These are phyloP conservation scores for Anagyrus pseudococci DNA, from an alignment of 2,888 invertebrate species.

Conservation along the genomic window DNA sequence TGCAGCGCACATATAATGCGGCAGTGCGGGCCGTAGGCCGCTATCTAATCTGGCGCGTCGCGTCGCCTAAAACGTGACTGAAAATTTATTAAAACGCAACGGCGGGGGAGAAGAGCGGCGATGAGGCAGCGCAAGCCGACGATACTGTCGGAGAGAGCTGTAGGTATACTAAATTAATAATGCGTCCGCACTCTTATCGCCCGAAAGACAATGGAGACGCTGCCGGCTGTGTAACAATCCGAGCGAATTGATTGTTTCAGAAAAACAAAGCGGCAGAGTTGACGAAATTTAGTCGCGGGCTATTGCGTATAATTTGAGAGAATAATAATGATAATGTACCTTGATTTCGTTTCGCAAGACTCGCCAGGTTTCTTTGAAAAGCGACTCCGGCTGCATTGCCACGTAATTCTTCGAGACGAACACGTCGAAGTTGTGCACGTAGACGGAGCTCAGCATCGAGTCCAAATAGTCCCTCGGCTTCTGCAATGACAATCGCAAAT, in stretches of 20 bases:
- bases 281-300: too few relatives aligned
- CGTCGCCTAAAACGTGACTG: constrained; percentile 44
- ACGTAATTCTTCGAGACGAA: constrained; percentile 61
- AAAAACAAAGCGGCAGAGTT: too few relatives aligned
- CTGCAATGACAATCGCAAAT: constrained; percentile 48
- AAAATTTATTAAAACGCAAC: constrained; percentile 47
- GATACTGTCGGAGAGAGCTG: too few relatives aligned
- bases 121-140: too few relatives aligned
- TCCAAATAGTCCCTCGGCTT: constrained; percentile 76
- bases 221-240: neutral
- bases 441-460: constrained; percentile 70
- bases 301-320: too few relatives aligned
- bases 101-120: too few relatives aligned
- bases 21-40: too few relatives aligned
- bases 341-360: constrained; percentile 67
- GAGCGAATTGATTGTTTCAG: constrained; percentile 1
- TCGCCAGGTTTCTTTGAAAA: constrained; percentile 71
- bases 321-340: constrained; percentile 47
- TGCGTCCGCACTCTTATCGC: constrained; percentile 41
- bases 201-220: constrained; percentile 32
- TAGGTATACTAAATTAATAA: constrained; percentile 48
- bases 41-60: constrained; percentile 36
- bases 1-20: too few relatives aligned
- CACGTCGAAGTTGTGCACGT: constrained; percentile 71
- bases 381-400: constrained; percentile 73